Conservation (phyloP, 2,888 invertebrate genomes). For the Tortrix viridana region DNA sequence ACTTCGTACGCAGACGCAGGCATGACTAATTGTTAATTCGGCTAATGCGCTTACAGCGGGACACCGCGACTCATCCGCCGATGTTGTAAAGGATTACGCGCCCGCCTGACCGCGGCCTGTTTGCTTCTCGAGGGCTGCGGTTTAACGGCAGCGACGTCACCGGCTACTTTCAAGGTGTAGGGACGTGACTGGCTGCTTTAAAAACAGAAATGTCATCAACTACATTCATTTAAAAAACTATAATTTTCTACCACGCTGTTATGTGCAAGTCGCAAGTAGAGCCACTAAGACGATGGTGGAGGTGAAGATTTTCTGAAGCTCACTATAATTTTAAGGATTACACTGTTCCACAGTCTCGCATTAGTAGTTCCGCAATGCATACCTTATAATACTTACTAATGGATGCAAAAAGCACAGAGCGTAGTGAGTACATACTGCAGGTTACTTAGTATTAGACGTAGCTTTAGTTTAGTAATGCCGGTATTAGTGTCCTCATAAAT, state of each 20-base stretch:
- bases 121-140: conserved; percentile 41
- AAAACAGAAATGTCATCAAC: background rate
- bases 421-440: conserved; percentile 18
- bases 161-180: conserved; percentile 6
- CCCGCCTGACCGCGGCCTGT: conserved; percentile 45
- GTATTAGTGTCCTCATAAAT: conserved; percentile 37
- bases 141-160: conserved; percentile 24
- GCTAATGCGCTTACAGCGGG: conserved; percentile 78
- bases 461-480: conserved; percentile 22
- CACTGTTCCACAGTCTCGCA: background rate
- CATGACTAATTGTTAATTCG: conserved; percentile 84
- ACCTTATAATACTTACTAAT: conserved; percentile 33
- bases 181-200: background rate
- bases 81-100: conserved; percentile 61
- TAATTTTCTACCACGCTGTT: no score
- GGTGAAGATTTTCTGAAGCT: background rate
- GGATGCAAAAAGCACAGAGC: conserved; percentile 33
- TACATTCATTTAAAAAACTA: no score
- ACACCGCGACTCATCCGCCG: conserved; percentile 56
- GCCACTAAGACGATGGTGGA: no score
- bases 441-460: conserved; percentile 28
- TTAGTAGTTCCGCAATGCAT: conserved; percentile 12
- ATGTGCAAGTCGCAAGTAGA: no score
- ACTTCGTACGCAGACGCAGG: conserved; percentile 78
- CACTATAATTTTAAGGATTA: background rate